A percentile compares a stretch with the other conserved stretches of the same genome.
Evolutionary conservation across 2,888 invertebrate genomes (phyloP).

Genomic region (Drosophila percnosoma): DNA sequence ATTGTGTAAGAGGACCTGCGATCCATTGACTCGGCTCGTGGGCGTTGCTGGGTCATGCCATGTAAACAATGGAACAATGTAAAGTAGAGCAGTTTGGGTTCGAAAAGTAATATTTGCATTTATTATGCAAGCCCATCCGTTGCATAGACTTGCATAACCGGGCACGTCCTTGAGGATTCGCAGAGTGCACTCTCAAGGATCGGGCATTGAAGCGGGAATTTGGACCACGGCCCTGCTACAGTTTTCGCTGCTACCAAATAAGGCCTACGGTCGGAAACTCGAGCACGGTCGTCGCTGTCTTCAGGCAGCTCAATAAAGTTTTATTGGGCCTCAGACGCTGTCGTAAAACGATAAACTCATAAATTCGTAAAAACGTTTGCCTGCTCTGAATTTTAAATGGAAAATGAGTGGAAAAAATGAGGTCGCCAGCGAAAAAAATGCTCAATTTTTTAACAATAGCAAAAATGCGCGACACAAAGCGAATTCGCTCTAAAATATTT

Average conservation of each 20-base stretch:
- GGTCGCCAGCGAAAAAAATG: slow-evolving; percentile 71
- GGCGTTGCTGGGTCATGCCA: slow-evolving; percentile 63
- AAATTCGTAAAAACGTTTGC: slow-evolving; percentile 71
- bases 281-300: slow-evolving; percentile 53
- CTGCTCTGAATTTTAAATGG: slow-evolving; percentile 68
- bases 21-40: slow-evolving; percentile 61
- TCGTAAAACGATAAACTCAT: slow-evolving; percentile 77
- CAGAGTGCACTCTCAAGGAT: slow-evolving; percentile 11
- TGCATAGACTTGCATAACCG: slow-evolving; percentile 79
- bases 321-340: slow-evolving; percentile 58
- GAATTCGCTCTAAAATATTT: slow-evolving; percentile 72
- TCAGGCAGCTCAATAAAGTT: slow-evolving; percentile 68
- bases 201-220: slow-evolving; percentile 11
- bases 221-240: slow-evolving; percentile 58
- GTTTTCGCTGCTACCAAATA: slow-evolving; percentile 74
- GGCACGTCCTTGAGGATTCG: slow-evolving; percentile 48
- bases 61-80: slow-evolving; percentile 60
- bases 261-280: slow-evolving; percentile 69
- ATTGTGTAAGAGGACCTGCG: slow-evolving; percentile 71
- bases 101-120: slow-evolving; percentile 53
- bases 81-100: slow-evolving; percentile 74
- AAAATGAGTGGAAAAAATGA: slow-evolving; percentile 72
- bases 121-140: slow-evolving; percentile 75
- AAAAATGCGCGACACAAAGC: slow-evolving; percentile 65
- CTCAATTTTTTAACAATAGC: slow-evolving; percentile 76